Evolutionary conservation across 2,113 vertebrate species (phyloP), one percentile per base, ranked within the genome.

Genomic region (Geococcyx californianus): DNA sequence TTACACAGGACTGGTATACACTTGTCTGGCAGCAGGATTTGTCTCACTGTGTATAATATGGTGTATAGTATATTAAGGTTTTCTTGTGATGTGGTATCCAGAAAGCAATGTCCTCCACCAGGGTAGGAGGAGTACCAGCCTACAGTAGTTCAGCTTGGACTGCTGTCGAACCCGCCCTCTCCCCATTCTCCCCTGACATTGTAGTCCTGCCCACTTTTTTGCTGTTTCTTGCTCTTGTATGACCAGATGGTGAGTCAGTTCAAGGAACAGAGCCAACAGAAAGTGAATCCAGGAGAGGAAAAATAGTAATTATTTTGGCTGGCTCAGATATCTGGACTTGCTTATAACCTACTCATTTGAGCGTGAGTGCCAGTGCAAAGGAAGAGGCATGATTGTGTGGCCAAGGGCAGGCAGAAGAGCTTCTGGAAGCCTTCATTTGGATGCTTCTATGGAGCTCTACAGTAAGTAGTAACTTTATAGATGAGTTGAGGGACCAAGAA

Each of bases 221-320:
- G 36, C 52, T 5, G 7, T 60, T 84, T 72, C 56, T 68, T 91
- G 49, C 49, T 54, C 62, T 64, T 58, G 11, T 36, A 17, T 64
- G 90, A 79, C 70, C 82, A 93, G 95, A 82, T 95, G 78, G 82
- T 64, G 82, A 82, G 74, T 72, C 62, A 66, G 18, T 51, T 79
- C 58, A 64, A 85, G 74, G 66, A 87, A 54, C 31, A 40, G 31
- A 82, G 94, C 95, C 82, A 95, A 84, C 33, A 72, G 67, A 90
- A 91, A 55, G 42, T 70, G 60, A 19, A 67, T 94, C 64, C 80
- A 78, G 66, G 78, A 89, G 82, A 74, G 59, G 60, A 91, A 60
- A 83, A 87, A 18, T 11, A 75, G 54, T 85, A 79, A 85, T 94
- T 90, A 73, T 76, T 96, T 90, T 94, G 58, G 16, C 66, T 87